These are phyloP conservation scores for Nibea coibor DNA, from an alignment of 2,113 vertebrate species.

Conservation along the genomic window DNA sequence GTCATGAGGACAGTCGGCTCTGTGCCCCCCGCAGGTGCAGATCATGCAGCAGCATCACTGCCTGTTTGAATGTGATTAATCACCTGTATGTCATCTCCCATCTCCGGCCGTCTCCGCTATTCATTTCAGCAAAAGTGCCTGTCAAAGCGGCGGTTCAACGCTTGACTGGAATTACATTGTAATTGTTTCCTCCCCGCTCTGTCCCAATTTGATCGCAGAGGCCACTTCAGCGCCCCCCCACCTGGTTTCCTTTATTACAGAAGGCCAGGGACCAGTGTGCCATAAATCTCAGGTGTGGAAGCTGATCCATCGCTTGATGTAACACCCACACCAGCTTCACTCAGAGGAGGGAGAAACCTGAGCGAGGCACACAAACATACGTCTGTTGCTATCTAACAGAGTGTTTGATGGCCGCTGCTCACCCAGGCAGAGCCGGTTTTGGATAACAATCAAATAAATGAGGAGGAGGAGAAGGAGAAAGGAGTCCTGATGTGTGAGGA, in stretches of 20 bases:
- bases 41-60: constrained; percentile 2
- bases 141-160: constrained; percentile 39
- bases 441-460: constrained; percentile 56
- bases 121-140: constrained; percentile 48
- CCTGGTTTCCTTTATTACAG: constrained; percentile 15
- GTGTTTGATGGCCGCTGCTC: constrained; percentile 55
- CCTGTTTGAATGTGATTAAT: constrained; percentile 39
- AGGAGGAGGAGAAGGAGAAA: constrained; percentile 12
- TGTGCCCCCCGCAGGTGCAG: background rate
- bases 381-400: constrained; percentile 9
- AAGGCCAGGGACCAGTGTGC: constrained; percentile 14
- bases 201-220: constrained; percentile 44
- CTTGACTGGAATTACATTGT: constrained; percentile 67
- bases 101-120: background rate
- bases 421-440: constrained; percentile 57
- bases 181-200: constrained; percentile 47
- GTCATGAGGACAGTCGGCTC: background rate
- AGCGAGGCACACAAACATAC: constrained; percentile 48
- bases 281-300: constrained; percentile 73
- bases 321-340: constrained; percentile 35
- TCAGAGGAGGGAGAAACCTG: constrained; percentile 69
- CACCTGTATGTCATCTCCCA: constrained; percentile 25
- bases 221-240: background rate
- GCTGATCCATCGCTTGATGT: constrained; percentile 53
- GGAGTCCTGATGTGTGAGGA: no score